These are phyloP conservation scores for Corythaeola cristata DNA, from an alignment of 2,113 vertebrate genomes.

Conservation along the genomic window DNA sequence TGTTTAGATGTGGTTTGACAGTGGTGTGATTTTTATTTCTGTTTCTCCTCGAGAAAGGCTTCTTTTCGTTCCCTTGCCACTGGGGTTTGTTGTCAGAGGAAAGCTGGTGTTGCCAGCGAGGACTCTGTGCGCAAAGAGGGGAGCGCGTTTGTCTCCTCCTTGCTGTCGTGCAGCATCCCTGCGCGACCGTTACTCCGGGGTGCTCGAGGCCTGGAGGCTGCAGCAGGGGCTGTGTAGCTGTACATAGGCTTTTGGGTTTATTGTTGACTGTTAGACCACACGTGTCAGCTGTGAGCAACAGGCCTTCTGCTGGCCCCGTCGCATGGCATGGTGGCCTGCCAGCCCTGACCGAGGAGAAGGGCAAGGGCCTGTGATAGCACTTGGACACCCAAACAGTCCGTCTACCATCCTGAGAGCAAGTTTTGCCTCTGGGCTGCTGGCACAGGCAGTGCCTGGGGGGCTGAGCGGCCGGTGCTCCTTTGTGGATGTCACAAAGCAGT, in stretches of 20 bases:
- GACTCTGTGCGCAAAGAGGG: neutral
- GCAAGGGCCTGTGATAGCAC: neutral
- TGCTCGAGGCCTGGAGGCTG: neutral
- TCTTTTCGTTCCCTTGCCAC: slow-evolving; percentile 3
- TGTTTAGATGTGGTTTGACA: neutral
- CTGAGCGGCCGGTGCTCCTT: accelerated
- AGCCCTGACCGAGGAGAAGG: neutral
- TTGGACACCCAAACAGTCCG: neutral
- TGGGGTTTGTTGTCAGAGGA: neutral
- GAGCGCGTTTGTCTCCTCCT: neutral
- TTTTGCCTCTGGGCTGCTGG: neutral
- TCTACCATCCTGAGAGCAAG: neutral
- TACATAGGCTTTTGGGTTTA: slow-evolving; percentile 20
- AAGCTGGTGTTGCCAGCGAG: neutral
- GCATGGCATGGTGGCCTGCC: neutral
- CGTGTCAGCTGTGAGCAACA: neutral
- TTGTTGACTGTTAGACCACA: slow-evolving; percentile 5
- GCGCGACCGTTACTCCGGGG: neutral
- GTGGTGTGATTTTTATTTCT: neutral
- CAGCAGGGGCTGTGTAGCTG: neutral
- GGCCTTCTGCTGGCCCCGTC: neutral
- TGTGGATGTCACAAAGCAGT: accelerated
- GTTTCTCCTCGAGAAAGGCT: neutral
- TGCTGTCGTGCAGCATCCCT: neutral
- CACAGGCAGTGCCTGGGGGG: accelerated